Evolutionary conservation across 2,888 invertebrate genomes (phyloP), one percentile per base, ranked within the genome.

Genomic region (Patella depressa): DNA sequence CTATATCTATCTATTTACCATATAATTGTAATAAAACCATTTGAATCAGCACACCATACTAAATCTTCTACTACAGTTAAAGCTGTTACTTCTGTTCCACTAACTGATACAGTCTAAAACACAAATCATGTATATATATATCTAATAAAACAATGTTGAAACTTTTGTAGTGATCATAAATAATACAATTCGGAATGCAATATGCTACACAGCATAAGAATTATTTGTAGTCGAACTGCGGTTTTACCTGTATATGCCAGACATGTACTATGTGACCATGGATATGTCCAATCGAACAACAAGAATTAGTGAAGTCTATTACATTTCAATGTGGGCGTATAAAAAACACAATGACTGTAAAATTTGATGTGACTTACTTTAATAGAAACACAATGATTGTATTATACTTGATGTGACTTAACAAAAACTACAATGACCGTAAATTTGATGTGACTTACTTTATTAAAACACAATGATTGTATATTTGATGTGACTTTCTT

Each of bases 31-130:
- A 98, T 94, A 81, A 95, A 94, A n/a, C 97, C 97, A 2, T 94
- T 93, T 73, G 95, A 95, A 92, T 98, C 98, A 0, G 97, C 98
- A 84, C 97, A 94, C 98, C 98, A 98, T 84, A 98, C 87, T 72
- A 84, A 93, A 82, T 94, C 83, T 45, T 83, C 95, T 2, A 97
- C 95, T 17, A 95, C 94, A 88, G 96, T 96, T 89, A 95, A 93
- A 0, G 95, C 94, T 5, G 91, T 91, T 34, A 92, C 88, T 7
- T 86, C 76, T 15, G 72, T 69, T 19, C 73, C 83, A 24, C 84
- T 85, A 65, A 87, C 74, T 19, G 77, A 80, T n/a, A 89, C 59
- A 14, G 84, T 85, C 90, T 89, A 79, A 75, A 82, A 77, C 72
- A 53, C 14, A 76, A 65, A 54, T 24, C 24, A 14, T 45, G 29